Percentiles rank a stretch among this genome's conserved stretches.
Evolutionary conservation across 1,140 invertebrate species (phyloP).

Genomic region (Brachystomella parvula): DNA sequence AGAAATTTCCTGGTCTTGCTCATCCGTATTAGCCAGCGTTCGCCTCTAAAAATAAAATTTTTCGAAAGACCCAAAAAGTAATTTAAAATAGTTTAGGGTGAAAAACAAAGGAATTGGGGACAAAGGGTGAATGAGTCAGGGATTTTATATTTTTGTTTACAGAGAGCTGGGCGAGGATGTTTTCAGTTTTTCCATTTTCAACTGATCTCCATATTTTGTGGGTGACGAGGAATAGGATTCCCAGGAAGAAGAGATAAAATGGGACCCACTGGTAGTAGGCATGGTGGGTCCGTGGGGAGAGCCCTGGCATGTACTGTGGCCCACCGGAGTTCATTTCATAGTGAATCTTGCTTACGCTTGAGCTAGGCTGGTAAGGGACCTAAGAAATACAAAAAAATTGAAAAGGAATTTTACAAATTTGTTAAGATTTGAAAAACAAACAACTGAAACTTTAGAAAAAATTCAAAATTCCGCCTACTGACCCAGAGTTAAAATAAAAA

Average conservation of each 20-base stretch:
- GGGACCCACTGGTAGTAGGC: conserved; percentile 82
- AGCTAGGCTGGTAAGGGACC: conserved; percentile 20
- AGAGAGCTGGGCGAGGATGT: conserved; percentile 15
- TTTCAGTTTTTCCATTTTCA: conserved; percentile 64
- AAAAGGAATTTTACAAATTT: not conserved
- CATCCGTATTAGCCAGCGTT: not conserved
- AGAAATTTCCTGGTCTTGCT: not conserved
- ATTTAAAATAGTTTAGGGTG: not conserved
- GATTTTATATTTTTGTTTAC: conserved; percentile 15
- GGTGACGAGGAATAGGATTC: conserved; percentile 73
- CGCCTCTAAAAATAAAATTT: not conserved
- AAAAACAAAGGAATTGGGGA: not conserved
- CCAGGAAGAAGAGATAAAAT: conserved; percentile 82
- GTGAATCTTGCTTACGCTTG: not conserved
- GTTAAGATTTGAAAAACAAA: not conserved
- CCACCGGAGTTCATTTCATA: conserved; percentile 17
- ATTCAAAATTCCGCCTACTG: not conserved
- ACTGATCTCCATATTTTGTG: conserved; percentile 87
- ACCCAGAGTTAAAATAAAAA: no score
- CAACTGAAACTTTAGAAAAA: not conserved
- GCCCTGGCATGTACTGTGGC: conserved; percentile 21
- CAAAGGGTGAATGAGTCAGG: not conserved
- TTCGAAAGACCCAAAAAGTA: not conserved
- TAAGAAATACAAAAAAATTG: not conserved
- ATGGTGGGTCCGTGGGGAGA: conserved; percentile 26